Evolutionary conservation across 2,797 vertebrate species (phyloP).

Genomic region (Tenualosa ilisha): DNA sequence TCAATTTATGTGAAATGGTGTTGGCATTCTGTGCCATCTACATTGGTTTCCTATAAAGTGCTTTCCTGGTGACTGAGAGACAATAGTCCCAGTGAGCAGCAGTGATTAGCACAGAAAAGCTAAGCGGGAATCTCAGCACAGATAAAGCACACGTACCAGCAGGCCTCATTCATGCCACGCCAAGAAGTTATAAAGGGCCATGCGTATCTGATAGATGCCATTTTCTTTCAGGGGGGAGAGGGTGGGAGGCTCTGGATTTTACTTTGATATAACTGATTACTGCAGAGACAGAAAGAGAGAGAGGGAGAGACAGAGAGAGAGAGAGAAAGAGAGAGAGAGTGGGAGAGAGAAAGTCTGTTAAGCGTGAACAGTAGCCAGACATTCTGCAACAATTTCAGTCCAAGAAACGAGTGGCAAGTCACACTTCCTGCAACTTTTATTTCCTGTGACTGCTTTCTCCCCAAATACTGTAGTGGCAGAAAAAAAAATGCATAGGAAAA

Average conservation of each 20-base stretch:
- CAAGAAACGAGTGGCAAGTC: background rate
- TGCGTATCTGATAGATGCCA: slow-evolving; percentile 51
- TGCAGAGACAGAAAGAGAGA: background rate
- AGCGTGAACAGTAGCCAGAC: slow-evolving; percentile 30
- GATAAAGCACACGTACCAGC: slow-evolving; percentile 43
- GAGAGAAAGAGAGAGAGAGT: slow-evolving; percentile 22
- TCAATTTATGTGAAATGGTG: slow-evolving; percentile 69
- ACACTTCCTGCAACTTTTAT: slow-evolving; percentile 3
- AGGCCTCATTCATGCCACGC: slow-evolving; percentile 20
- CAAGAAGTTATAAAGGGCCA: slow-evolving; percentile 27
- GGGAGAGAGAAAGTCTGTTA: slow-evolving; percentile 35
- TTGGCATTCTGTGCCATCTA: slow-evolving; percentile 63
- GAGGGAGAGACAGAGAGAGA: background rate
- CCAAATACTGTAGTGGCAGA: background rate
- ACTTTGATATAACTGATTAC: slow-evolving; percentile 52
- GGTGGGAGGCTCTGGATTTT: slow-evolving; percentile 23
- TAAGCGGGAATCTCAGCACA: slow-evolving; percentile 59
- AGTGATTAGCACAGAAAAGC: slow-evolving; percentile 77
- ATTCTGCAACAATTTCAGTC: slow-evolving; percentile 15
- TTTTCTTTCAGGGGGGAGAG: slow-evolving; percentile 38
- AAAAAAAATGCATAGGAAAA: background rate
- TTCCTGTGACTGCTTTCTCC: background rate
- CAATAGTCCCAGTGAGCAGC: slow-evolving; percentile 72
- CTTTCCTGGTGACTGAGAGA: slow-evolving; percentile 52
- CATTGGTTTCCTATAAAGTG: slow-evolving; percentile 64